Conservation (phyloP, 2,888 invertebrate species). For the Hydroisotoma schaefferi region DNA sequence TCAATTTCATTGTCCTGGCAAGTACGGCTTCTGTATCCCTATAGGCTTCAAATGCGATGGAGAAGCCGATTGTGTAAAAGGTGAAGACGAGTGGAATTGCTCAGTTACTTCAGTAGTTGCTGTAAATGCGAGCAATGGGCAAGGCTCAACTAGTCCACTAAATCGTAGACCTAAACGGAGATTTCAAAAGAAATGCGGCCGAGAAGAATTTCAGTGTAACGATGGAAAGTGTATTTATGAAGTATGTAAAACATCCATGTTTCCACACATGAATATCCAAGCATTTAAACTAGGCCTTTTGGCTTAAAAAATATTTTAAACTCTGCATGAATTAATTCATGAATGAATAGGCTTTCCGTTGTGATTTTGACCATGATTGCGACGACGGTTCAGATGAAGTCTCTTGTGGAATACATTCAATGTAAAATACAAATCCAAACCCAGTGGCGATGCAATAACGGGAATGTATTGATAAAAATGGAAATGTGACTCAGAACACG, state of each 20-base stretch:
- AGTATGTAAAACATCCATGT: too few species aligned
- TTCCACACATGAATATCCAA: too few species aligned
- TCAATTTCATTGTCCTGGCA: background rate
- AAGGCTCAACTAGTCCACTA: background rate
- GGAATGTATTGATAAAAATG: too few species aligned
- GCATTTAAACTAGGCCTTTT: too few species aligned
- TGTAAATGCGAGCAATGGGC: too few species aligned
- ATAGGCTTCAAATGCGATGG: slow-evolving; percentile 1
- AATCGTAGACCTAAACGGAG: background rate
- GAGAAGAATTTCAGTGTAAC: background rate
- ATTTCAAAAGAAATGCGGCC: background rate
- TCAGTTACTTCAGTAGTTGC: too few species aligned
- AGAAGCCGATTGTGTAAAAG: background rate
- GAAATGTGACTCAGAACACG: too few species aligned
- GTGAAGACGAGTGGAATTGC: slow-evolving; percentile 6
- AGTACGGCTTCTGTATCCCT: background rate
- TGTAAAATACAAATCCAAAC: too few species aligned
- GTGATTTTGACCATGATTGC: slow-evolving; percentile 21
- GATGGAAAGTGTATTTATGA: too few species aligned
- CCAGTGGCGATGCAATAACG: too few species aligned
- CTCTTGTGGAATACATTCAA: background rate
- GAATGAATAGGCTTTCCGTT: slow-evolving; percentile 10
- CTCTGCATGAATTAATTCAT: background rate
- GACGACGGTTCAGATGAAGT: slow-evolving; percentile 17
- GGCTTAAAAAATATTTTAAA: too few species aligned